Percentiles rank a stretch among this genome's conserved stretches.
Evolutionary conservation across 2,113 vertebrate species (phyloP).

Genomic region (Heterocephalus glaber): DNA sequence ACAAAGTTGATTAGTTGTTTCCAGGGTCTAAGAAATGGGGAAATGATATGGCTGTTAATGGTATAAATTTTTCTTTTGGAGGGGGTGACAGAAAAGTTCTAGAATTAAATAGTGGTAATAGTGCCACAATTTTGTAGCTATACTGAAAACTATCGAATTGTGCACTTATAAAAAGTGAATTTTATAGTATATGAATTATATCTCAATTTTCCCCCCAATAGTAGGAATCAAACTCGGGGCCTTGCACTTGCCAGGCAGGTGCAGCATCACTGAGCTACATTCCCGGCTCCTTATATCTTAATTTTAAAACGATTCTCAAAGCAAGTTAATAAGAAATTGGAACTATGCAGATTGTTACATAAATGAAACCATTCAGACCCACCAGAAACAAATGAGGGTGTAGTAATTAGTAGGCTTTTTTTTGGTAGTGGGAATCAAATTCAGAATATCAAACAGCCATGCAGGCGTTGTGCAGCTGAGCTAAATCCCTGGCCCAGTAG

Average conservation of each 20-base stretch:
- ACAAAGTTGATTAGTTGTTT: neutral
- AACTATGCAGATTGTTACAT: neutral
- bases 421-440: too few relatives aligned
- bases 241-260: too few relatives aligned
- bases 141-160: neutral
- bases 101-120: neutral
- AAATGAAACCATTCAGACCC: neutral
- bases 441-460: too few relatives aligned
- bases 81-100: neutral
- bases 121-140: neutral
- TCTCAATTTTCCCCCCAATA: neutral
- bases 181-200: neutral
- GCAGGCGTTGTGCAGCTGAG: too few relatives aligned
- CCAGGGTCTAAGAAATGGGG: neutral
- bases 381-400: neutral
- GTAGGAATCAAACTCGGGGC: too few relatives aligned
- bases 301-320: neutral
- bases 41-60: neutral
- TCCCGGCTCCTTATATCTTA: neutral
- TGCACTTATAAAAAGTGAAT: neutral
- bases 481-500: too few relatives aligned
- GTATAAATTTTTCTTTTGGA: neutral
- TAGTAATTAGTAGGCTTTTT: neutral
- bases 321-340: neutral
- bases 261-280: too few relatives aligned